Base-by-base conservation (phyloP, 1,140 invertebrate genomes). In the Armadillidium nasatum region DNA sequence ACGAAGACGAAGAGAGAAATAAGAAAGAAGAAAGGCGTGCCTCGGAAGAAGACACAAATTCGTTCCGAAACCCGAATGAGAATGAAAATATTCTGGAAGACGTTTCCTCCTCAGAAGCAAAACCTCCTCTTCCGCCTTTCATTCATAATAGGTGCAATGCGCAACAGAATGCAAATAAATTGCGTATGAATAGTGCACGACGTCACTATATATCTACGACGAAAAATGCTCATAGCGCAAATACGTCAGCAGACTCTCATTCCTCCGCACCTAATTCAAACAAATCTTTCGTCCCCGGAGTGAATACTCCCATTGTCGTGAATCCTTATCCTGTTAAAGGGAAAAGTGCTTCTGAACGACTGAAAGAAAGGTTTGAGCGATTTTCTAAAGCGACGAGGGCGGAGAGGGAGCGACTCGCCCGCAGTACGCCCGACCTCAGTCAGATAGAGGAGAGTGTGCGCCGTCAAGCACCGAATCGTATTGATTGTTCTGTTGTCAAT, bases 331-430 rank as follows among this genome's bases (percentile, higher is more conserved):
- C 50, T 4, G 50, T 7, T 19, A 60, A 60, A 60, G 50, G 50
- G 7, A 13, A 7, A 19, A 60, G 50, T 19, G 50, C 76, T 70
- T 67, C 74, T 66, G 77, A 60, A 11, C 71, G 72, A 44, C 73
- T 83, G 72, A 76, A 79, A 68, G 74, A 80, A n/a, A 80, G 79
- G 43, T 81, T 83, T 50, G 80, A 81, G 43, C 68, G 72, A 72
- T 83, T 81, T 73, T 78, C 74, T 6, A 68, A 81, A 22, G 76
- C 74, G 44, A 79, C 82, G 15, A 76, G 79, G 19, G 76, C 82
- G 33, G 83, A 81, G 23, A 77, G 83, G 10, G 82, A 82, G 71
- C 81, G 81, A 15, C 73, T 82, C 43, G 82, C 83, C 71, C 72
- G 75, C 44, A 82, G 80, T 54, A 81, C 83, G 44, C 81, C 80